phyloP scores from a whole-genome alignment of 2,113 vertebrate species.

The Apistogramma diplotaenia region DNA sequence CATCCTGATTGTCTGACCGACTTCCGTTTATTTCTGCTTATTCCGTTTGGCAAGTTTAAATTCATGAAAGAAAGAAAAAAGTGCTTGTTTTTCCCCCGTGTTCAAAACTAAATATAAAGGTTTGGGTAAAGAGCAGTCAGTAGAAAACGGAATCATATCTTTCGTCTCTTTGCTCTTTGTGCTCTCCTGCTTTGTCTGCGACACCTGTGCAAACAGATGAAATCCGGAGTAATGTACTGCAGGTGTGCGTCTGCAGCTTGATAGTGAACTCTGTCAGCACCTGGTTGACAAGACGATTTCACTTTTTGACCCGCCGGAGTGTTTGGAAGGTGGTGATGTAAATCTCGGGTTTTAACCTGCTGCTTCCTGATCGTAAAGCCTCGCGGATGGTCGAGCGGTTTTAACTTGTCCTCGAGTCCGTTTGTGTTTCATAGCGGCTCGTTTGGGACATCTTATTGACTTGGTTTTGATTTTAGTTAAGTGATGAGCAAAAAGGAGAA shows the following conservation, averaged over 20 bases:
- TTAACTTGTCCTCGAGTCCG: not conserved
- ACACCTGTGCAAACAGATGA: conserved; percentile 29
- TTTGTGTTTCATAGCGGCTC: not conserved
- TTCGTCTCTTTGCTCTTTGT: not conserved
- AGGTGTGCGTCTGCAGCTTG: conserved; percentile 3
- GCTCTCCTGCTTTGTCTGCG: not conserved
- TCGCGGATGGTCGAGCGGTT: not conserved
- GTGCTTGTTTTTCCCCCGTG: not conserved
- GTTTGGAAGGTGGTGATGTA: not conserved
- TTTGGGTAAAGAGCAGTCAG: not conserved
- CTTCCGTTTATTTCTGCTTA: not conserved
- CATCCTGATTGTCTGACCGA: not conserved
- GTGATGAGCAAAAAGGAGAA: not conserved
- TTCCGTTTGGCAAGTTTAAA: not conserved
- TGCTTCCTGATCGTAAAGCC: not conserved
- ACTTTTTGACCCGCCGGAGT: not conserved
- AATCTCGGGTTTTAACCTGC: not conserved
- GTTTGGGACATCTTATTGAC: not conserved
- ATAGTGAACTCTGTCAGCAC: not conserved
- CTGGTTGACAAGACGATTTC: conserved; percentile 2
- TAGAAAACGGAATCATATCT: not conserved
- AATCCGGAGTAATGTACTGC: not conserved
- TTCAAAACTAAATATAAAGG: not conserved
- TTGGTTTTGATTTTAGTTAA: not conserved
- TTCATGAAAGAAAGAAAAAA: not conserved